Evolutionary conservation across 1,140 invertebrate genomes (phyloP), one percentile per base, ranked within the genome.

Genomic region (Saxidomus purpurata): DNA sequence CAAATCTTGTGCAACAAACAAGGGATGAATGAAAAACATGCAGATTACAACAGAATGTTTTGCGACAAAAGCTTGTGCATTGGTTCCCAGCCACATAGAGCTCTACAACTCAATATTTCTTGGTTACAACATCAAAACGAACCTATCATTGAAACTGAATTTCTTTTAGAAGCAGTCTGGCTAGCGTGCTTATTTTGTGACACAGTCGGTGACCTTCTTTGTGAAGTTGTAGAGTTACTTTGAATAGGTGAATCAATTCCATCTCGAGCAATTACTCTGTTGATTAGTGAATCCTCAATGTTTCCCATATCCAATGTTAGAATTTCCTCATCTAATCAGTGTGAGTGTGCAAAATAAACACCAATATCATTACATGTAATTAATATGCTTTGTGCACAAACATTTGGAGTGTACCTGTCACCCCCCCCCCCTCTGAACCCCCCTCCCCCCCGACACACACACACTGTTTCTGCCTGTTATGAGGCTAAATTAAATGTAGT

Each of bases 271-370:
- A 82, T 40, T 15, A 40, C 38, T 40, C 36, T 63, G 55, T 82
- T 82, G 49, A 81, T 40, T 17, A 82, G n/a, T 43, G 80, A 82
- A 0, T 82, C 80, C 31, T 63, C 55, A 63, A 82, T 61, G 38
- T 82, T 82, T 25, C 80, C 80, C 49, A 82, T 63, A 67, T 82
- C 31, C 55, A 82, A 4, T 63, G 80, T 82, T 28, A 82, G 61
- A 28, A 82, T 67, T 43, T 61, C 80, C 0, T 63, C 80, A n/a
- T 67, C 80, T 82, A n/a, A 13, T 17, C 17, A 55, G 52, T 55
- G n/a, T 55, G 19, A 28, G 25, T 28, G n/a, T 28, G 59, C 59
- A 28, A 63, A 9, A 63, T 9, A 63, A 63, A 63, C 25, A 63
- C 8, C 59, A 63, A 63, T 63, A 25, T 8, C 28, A n/a, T 63